These are phyloP conservation scores for Leucophenga montana DNA, from an alignment of 2,888 invertebrate species.

Conservation along the genomic window DNA sequence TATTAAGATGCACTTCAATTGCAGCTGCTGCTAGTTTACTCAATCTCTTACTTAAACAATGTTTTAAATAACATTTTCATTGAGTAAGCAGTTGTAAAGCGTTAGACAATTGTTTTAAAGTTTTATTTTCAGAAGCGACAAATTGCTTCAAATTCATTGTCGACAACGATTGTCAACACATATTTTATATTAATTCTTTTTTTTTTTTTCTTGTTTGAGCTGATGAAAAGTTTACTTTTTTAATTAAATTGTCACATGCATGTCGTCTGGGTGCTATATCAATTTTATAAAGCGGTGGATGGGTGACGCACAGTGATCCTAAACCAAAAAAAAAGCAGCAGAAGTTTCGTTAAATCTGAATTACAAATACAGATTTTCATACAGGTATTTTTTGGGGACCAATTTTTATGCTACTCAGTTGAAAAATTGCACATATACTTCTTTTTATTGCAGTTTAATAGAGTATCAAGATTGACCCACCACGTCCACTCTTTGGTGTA, in stretches of 20 bases:
- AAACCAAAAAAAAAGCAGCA: no score
- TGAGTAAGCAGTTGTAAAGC: neutral
- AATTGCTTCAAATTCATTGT: neutral
- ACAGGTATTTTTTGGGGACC: no score
- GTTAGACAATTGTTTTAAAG: neutral
- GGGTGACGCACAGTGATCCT: no score
- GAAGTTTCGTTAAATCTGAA: no score
- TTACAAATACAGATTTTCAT: no score
- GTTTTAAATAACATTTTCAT: neutral
- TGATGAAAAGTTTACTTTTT: slow-evolving; percentile 3
- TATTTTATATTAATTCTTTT: neutral
- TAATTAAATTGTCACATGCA: slow-evolving; percentile 24
- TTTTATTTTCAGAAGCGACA: neutral
- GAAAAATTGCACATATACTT: no score
- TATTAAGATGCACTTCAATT: neutral
- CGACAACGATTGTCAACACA: neutral
- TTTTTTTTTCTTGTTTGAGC: neutral
- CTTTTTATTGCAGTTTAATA: no score
- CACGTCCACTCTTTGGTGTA: no score
- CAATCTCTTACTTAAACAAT: no score
- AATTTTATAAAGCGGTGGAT: no score
- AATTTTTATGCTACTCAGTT: no score
- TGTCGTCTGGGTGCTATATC: neutral
- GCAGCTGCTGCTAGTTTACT: neutral
- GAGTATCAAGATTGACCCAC: no score